phyloP scores from a whole-genome alignment of 1,140 invertebrate species.

The Bombus fervidus region DNA sequence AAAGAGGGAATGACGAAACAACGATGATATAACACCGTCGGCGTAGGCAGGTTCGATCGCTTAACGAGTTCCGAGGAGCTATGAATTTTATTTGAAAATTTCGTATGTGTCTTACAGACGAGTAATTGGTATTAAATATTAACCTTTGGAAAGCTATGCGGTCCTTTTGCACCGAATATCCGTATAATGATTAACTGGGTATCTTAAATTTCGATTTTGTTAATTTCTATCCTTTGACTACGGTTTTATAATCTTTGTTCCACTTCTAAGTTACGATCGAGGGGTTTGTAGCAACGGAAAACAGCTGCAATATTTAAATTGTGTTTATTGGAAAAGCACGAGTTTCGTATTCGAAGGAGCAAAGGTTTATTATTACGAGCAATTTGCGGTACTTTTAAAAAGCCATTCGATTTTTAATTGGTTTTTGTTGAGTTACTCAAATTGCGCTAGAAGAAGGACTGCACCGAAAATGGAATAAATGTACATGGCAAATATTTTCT shows the following conservation, averaged over 20 bases:
- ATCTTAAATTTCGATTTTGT: too few species aligned
- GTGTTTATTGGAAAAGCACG: background rate
- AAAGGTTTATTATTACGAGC: background rate
- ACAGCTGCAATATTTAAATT: background rate
- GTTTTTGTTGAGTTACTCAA: too few species aligned
- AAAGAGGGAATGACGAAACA: background rate
- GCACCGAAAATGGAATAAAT: too few species aligned
- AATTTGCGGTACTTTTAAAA: background rate
- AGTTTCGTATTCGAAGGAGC: background rate
- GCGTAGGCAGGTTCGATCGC: background rate
- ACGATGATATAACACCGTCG: background rate
- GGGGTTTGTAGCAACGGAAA: background rate
- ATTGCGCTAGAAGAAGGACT: too few species aligned
- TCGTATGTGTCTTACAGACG: background rate
- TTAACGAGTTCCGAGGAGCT: background rate
- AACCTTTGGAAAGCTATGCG: too few species aligned
- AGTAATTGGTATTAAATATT: background rate
- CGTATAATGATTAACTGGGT: background rate
- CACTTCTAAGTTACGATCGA: background rate
- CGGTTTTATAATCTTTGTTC: background rate
- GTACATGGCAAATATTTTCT: too few species aligned
- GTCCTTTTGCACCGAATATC: background rate
- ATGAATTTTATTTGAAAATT: background rate
- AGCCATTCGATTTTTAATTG: too few species aligned
- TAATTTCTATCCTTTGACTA: too few species aligned